phyloP scores from a whole-genome alignment of 2,888 invertebrate genomes.

The Lasioglossum marginatum region DNA sequence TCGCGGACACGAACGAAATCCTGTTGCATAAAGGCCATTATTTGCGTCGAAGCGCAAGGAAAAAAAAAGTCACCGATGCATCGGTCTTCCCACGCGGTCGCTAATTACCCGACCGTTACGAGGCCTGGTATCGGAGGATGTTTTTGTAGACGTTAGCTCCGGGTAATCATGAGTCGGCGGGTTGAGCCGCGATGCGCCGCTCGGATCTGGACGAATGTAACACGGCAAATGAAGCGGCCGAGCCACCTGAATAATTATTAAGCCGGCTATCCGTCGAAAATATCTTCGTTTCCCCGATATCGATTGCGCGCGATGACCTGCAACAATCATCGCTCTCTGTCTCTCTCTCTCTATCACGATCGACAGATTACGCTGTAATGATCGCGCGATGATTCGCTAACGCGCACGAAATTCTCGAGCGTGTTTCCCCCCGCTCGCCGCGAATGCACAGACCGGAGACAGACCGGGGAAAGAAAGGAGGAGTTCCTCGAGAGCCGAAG shows the following conservation, averaged over 20 bases:
- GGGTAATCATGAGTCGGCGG: slow-evolving; percentile 67
- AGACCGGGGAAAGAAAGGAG: slow-evolving; percentile 34
- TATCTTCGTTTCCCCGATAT: slow-evolving; percentile 52
- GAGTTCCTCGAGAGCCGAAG: slow-evolving; percentile 36
- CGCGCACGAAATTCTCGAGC: slow-evolving; percentile 51
- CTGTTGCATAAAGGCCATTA: slow-evolving; percentile 8
- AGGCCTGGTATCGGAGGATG: slow-evolving; percentile 45
- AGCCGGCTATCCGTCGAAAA: slow-evolving; percentile 27
- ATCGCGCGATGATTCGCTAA: slow-evolving; percentile 67
- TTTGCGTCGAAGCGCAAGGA: slow-evolving; percentile 10
- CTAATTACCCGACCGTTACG: slow-evolving; percentile 59
- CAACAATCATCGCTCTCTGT: slow-evolving; percentile 61
- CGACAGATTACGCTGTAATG: slow-evolving; percentile 50
- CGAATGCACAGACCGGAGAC: neutral
- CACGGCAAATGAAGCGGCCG: slow-evolving; percentile 50
- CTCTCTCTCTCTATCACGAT: neutral
- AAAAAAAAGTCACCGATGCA: slow-evolving; percentile 33
- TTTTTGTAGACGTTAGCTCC: slow-evolving; percentile 54
- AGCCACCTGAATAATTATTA: slow-evolving; percentile 64
- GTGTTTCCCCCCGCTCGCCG: neutral
- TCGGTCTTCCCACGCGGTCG: slow-evolving; percentile 56
- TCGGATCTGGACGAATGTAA: slow-evolving; percentile 30
- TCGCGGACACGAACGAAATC: neutral
- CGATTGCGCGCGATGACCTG: slow-evolving; percentile 74
- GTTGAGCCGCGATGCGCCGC: slow-evolving; percentile 18